Conservation (phyloP, 2,888 invertebrate genomes). For the Tenthredo amoena region DNA sequence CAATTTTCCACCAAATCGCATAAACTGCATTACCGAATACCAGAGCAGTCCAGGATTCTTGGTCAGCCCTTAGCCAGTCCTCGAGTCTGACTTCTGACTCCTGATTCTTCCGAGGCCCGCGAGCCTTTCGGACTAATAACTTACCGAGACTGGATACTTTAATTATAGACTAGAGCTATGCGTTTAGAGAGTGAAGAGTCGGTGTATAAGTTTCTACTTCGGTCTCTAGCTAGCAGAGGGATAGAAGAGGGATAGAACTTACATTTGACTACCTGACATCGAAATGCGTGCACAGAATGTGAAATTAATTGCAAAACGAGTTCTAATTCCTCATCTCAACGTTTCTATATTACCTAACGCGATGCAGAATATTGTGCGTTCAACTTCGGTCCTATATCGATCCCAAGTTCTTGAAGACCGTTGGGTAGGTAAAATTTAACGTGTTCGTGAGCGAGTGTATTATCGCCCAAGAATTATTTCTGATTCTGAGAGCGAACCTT, state of each 20-base stretch:
- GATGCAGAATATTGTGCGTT: neutral
- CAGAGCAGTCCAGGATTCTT: neutral
- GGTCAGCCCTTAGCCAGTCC: neutral
- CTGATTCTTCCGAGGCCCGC: conserved; percentile 10
- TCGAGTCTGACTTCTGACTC: conserved; percentile 29
- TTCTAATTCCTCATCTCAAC: neutral
- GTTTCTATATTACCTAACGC: neutral
- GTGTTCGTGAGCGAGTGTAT: conserved; percentile 35
- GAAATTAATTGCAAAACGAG: neutral
- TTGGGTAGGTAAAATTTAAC: conserved; percentile 1
- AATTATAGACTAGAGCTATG: conserved; percentile 45
- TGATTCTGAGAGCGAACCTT: neutral
- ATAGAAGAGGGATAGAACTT: neutral
- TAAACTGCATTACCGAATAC: neutral
- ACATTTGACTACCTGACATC: neutral
- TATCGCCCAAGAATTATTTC: conserved; percentile 11
- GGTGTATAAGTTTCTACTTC: neutral
- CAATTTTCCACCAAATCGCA: neutral
- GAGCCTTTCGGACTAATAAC: conserved; percentile 43
- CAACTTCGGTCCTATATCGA: neutral
- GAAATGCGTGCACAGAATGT: neutral
- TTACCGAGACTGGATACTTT: conserved; percentile 52
- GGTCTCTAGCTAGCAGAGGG: neutral
- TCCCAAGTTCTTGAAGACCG: neutral
- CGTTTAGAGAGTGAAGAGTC: conserved; percentile 33